Conservation (phyloP, 2,888 invertebrate genomes). For the Phorcus lineatus region DNA sequence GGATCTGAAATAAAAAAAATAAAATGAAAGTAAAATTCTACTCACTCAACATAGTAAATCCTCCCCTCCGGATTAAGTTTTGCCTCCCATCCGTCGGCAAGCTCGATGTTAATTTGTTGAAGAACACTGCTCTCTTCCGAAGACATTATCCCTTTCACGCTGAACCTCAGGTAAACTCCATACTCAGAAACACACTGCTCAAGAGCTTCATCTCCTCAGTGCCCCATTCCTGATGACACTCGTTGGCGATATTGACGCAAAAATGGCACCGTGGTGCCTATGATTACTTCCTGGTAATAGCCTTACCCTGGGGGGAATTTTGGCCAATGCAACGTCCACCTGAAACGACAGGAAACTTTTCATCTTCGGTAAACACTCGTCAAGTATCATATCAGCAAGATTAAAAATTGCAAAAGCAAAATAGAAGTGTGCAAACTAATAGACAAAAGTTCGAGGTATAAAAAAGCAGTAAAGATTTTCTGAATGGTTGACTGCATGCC, state of each 20-base stretch:
- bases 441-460: too few relatives aligned
- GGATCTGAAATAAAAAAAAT: background rate
- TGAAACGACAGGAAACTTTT: background rate
- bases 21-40: constrained; percentile 23
- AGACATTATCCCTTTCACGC: constrained; percentile 22
- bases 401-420: background rate
- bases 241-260: background rate
- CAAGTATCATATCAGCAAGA: background rate
- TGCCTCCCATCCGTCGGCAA: constrained; percentile 65
- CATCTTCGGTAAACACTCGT: background rate
- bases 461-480: too few relatives aligned
- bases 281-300: background rate
- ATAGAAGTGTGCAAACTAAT: too few relatives aligned
- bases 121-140: constrained; percentile 30
- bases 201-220: background rate
- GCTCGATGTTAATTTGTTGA: constrained; percentile 47
- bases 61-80: constrained; percentile 58
- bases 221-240: background rate
- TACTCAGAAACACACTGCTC: background rate
- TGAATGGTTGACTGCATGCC: too few relatives aligned
- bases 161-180: background rate
- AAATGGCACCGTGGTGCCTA: background rate
- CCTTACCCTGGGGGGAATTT: background rate
- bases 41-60: constrained; percentile 67
- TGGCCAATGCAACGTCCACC: background rate